phyloP scores from a whole-genome alignment of 2,888 invertebrate species.

The Cephus rjabovi region DNA sequence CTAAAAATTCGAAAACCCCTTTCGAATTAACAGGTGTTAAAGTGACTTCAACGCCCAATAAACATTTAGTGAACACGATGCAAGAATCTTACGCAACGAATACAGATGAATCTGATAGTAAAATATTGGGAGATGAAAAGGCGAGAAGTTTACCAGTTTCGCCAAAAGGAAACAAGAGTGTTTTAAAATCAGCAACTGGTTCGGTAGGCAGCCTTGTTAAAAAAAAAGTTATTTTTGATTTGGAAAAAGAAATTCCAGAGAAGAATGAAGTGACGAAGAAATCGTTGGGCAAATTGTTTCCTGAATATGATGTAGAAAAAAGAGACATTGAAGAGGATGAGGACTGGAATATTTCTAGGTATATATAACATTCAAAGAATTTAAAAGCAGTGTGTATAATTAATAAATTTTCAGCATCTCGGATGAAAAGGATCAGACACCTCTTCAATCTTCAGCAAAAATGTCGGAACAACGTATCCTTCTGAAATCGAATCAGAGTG shows the following conservation, averaged over 20 bases:
- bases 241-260: constrained; percentile 61
- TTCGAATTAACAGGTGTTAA: constrained; percentile 28
- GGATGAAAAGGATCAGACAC: constrained; percentile 63
- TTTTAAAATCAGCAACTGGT: constrained; percentile 70
- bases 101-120: constrained; percentile 29
- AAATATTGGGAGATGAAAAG: constrained; percentile 29
- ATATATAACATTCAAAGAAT: constrained; percentile 10
- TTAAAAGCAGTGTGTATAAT: background rate
- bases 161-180: constrained; percentile 68
- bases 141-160: constrained; percentile 36
- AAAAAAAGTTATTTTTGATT: constrained; percentile 75
- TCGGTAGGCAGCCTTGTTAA: constrained; percentile 71
- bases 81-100: constrained; percentile 30
- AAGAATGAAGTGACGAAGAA: constrained; percentile 17
- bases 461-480: constrained; percentile 55
- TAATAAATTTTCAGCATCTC: constrained; percentile 64
- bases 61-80: constrained; percentile 27
- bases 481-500: constrained; percentile 68
- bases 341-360: constrained; percentile 72
- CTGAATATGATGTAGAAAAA: constrained; percentile 25
- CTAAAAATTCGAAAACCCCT: constrained; percentile 19
- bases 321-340: constrained; percentile 67
- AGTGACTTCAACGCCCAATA: constrained; percentile 41
- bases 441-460: constrained; percentile 24
- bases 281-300: constrained; percentile 28